These are phyloP conservation scores for Vireo altiloquus DNA, from an alignment of 2,113 vertebrate genomes.

Conservation along the genomic window DNA sequence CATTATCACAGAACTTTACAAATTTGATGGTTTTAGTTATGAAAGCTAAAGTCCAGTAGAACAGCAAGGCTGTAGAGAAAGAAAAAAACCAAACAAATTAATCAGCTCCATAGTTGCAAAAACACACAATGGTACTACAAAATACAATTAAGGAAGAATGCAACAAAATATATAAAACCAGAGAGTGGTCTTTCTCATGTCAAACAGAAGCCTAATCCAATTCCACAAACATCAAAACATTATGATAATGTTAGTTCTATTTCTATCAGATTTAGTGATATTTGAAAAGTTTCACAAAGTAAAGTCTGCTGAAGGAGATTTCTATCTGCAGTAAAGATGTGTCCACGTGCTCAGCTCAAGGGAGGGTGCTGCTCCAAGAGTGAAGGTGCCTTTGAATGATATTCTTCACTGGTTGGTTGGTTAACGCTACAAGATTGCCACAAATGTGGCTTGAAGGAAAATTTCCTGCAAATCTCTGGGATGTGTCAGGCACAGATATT, in stretches of 20 bases:
- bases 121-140: background rate
- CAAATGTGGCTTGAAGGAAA: background rate
- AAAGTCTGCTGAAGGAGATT: background rate
- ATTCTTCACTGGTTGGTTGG: background rate
- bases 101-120: background rate
- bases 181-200: background rate
- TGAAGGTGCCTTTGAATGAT: background rate
- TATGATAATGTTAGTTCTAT: background rate
- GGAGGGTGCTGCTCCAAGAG: background rate
- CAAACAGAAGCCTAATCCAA: background rate
- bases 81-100: background rate
- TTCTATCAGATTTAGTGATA: background rate
- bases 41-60: slow-evolving; percentile 96
- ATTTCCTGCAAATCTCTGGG: background rate
- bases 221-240: background rate
- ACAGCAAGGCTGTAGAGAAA: slow-evolving; percentile 80
- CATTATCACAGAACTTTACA: slow-evolving; percentile 93
- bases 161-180: background rate
- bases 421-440: background rate
- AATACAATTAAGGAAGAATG: background rate
- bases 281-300: background rate
- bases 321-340: background rate
- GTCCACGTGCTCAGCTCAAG: background rate
- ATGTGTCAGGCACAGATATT: background rate
- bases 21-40: slow-evolving; percentile 97